phyloP scores from a whole-genome alignment of 2,888 invertebrate genomes.

The Eugnorisma glareosa region DNA sequence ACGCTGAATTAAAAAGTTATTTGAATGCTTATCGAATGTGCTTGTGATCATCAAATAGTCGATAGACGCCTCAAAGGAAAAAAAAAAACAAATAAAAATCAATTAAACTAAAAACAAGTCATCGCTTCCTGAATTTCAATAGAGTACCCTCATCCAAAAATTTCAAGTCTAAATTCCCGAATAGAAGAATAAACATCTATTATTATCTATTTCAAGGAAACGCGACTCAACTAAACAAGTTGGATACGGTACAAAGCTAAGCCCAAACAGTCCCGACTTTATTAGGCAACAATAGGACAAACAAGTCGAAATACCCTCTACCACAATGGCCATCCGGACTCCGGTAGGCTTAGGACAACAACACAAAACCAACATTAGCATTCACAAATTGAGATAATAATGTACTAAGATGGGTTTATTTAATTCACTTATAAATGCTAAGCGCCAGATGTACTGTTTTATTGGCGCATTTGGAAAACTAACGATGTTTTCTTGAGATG shows the following conservation, averaged over 20 bases:
- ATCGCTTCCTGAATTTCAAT: neutral
- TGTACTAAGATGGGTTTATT: constrained; percentile 52
- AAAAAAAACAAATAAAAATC: neutral
- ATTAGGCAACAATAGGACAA: constrained; percentile 50
- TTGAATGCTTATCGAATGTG: neutral
- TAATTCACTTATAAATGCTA: constrained; percentile 62
- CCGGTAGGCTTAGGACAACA: constrained; percentile 47
- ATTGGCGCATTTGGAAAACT: constrained; percentile 18
- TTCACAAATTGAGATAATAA: constrained; percentile 67
- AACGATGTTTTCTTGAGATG: constrained; percentile 9
- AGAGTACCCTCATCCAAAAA: neutral
- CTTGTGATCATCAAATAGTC: neutral
- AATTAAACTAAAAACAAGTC: neutral
- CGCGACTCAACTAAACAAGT: constrained; percentile 39
- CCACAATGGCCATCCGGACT: constrained; percentile 54
- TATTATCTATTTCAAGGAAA: constrained; percentile 14
- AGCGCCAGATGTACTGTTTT: constrained; percentile 52
- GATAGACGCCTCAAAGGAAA: neutral
- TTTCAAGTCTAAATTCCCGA: neutral
- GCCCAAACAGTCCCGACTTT: constrained; percentile 31
- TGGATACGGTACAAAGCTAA: constrained; percentile 47
- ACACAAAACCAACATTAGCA: constrained; percentile 58
- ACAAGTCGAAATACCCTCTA: constrained; percentile 48
- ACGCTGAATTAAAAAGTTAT: neutral
- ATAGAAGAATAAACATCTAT: constrained; percentile 36